phyloP scores from a whole-genome alignment of 2,888 invertebrate genomes.

The Melinaea menophilus region DNA sequence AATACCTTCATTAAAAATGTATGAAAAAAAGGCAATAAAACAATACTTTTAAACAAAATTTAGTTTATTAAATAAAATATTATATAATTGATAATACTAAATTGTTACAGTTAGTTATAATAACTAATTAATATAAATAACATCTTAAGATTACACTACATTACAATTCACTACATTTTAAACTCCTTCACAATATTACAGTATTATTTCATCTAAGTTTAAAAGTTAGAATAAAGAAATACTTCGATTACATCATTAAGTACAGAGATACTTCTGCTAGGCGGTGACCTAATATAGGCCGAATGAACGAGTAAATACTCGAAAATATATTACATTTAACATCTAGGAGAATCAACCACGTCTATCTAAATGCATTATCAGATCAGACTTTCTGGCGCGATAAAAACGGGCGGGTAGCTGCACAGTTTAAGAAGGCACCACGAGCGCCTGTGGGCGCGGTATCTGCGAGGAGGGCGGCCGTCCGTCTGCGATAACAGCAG shows the following conservation, averaged over 20 bases:
- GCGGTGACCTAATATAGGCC: slow-evolving; percentile 64
- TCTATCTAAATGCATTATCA: slow-evolving; percentile 6
- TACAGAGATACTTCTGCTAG: slow-evolving; percentile 61
- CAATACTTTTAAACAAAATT: no score
- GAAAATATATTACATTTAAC: slow-evolving; percentile 13
- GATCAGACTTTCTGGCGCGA: slow-evolving; percentile 37
- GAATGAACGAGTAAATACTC: slow-evolving; percentile 37
- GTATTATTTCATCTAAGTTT: slow-evolving; percentile 12
- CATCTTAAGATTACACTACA: no score
- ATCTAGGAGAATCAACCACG: slow-evolving; percentile 5
- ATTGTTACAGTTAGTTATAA: no score
- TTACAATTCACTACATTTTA: no score
- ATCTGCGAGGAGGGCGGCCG: slow-evolving; percentile 43
- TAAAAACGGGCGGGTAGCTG: slow-evolving; percentile 44
- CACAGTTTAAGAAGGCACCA: slow-evolving; percentile 63
- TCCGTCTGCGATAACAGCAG: slow-evolving; percentile 38
- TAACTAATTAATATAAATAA: no score
- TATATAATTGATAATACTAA: no score
- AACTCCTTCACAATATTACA: slow-evolving; percentile 5
- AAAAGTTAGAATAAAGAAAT: slow-evolving; percentile 37
- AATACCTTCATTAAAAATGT: no score
- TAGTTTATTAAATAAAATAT: no score
- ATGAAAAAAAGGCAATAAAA: no score
- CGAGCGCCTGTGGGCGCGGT: slow-evolving; percentile 46
- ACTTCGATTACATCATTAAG: slow-evolving; percentile 52